phyloP scores from a whole-genome alignment of 2,797 vertebrate species.

The Forpus xanthops region DNA sequence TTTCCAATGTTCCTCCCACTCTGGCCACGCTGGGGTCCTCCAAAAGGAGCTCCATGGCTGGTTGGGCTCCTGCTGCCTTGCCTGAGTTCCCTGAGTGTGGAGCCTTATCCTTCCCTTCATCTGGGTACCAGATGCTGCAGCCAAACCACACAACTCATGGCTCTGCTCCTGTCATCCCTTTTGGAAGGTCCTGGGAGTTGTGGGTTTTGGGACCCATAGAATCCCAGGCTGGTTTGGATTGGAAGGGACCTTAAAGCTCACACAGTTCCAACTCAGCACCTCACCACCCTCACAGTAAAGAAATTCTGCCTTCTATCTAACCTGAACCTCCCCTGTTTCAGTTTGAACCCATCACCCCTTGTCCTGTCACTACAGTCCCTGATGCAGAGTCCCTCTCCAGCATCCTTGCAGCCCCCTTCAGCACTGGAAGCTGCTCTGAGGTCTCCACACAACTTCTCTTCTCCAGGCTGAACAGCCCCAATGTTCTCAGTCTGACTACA shows the following conservation, averaged over 20 bases:
- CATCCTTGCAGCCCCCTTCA: neutral
- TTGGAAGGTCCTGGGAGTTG: neutral
- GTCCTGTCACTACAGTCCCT: neutral
- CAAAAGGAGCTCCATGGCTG: neutral
- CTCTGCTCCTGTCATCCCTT: neutral
- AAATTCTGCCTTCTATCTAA: neutral
- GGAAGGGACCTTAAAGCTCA: neutral
- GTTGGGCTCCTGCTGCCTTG: neutral
- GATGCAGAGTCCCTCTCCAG: neutral
- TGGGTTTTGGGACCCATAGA: neutral
- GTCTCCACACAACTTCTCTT: neutral
- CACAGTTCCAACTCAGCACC: neutral
- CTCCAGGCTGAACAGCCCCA: neutral
- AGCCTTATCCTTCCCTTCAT: neutral
- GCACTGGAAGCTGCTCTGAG: neutral
- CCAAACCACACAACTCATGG: neutral
- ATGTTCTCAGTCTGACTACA: neutral
- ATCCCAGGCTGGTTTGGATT: neutral
- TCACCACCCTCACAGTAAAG: neutral
- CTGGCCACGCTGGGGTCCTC: neutral
- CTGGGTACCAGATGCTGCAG: neutral
- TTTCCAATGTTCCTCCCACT: neutral
- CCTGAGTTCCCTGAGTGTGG: accelerated
- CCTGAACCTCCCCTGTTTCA: neutral
- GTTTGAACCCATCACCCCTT: neutral